Evolutionary conservation across 1,140 invertebrate species (phyloP), one percentile per base, ranked within the genome.

Genomic region (Rhizoglyphus robini): DNA sequence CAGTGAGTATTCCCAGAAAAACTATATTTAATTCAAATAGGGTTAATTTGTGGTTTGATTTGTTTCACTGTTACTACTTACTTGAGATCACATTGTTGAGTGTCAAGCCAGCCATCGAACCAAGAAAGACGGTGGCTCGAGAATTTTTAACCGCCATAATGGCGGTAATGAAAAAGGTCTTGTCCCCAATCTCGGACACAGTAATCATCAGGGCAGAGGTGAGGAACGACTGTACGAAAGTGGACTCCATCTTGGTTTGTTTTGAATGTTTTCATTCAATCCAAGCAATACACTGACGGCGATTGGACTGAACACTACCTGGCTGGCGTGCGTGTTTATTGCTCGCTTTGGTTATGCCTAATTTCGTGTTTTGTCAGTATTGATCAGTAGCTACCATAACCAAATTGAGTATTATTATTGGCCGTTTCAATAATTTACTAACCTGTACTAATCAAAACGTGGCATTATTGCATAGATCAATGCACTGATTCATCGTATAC

Each of bases 161-260:
- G 31, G 81, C 80, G 4, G 81, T 79, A 61, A 82, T 81, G 70
- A 82, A 82, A 72, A 82, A 82, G 25, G 81, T 82, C 71, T 83
- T 82, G 69, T 82, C 81, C 3, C 81, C 81, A 5, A 83, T 67
- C 73, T 82, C 81, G 1, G 81, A 82, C 3, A 81, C 79, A 27
- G 82, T 74, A 36, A 82, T 82, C 11, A 82, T 77, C 27, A 78
- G 79, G 11, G 82, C 66, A 0, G 80, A 78, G 4, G 81, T 79
- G 15, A 82, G 65, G 69, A 82, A 81, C 8, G 76, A 80, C 72
- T 81, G 79, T 54, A 79, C 74, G 69, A 82, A 81, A 49, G 15
- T 54, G 51, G 20, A 54, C 51, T 54, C 51, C 51, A 54, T 54
- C 8, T 41, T 41, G 8, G 18, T 41, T 41, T 41, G 36, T 41